Percentiles rank a stretch among this genome's conserved stretches.
These are phyloP conservation scores for Acipenser transmontanus DNA, from an alignment of 2,797 vertebrate genomes.

Conservation along the genomic window DNA sequence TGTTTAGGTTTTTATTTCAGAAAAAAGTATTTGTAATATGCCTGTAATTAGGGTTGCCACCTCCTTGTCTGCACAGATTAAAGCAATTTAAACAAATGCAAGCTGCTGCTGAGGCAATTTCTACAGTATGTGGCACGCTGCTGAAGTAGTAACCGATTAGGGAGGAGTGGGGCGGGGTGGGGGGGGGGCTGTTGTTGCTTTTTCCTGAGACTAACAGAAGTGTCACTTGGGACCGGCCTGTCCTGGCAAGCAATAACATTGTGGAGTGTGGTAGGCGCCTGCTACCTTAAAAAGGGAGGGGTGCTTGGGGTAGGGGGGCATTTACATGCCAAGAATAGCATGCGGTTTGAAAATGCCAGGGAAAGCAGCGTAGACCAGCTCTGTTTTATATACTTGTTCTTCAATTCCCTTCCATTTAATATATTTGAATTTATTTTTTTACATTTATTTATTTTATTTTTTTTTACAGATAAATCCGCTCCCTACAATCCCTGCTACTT, in stretches of 20 bases:
- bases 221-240: conserved; percentile 27
- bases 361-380: conserved; percentile 33
- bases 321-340: conserved; percentile 36
- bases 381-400: conserved; percentile 32
- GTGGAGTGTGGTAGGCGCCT: conserved; percentile 28
- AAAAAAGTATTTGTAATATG: conserved; percentile 28
- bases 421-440: conserved; percentile 21
- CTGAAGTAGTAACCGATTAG: neutral
- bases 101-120: conserved; percentile 40
- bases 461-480: conserved; percentile 1
- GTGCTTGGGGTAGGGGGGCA: too few species aligned
- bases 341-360: conserved; percentile 27
- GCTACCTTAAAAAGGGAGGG: conserved; percentile 26
- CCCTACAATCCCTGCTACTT: conserved; percentile 1
- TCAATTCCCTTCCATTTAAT: conserved; percentile 36
- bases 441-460: conserved; percentile 21
- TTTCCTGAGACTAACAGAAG: conserved; percentile 12
- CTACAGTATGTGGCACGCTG: conserved; percentile 22
- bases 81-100: conserved; percentile 51
- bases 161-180: neutral
- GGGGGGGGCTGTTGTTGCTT: conserved; percentile 12
- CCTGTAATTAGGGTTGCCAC: conserved; percentile 44
- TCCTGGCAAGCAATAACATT: conserved; percentile 30
- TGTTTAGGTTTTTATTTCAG: conserved; percentile 20
- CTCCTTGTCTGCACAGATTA: conserved; percentile 54